phyloP scores from a whole-genome alignment of 2,888 invertebrate species.

The Ypsolopha sequella region DNA sequence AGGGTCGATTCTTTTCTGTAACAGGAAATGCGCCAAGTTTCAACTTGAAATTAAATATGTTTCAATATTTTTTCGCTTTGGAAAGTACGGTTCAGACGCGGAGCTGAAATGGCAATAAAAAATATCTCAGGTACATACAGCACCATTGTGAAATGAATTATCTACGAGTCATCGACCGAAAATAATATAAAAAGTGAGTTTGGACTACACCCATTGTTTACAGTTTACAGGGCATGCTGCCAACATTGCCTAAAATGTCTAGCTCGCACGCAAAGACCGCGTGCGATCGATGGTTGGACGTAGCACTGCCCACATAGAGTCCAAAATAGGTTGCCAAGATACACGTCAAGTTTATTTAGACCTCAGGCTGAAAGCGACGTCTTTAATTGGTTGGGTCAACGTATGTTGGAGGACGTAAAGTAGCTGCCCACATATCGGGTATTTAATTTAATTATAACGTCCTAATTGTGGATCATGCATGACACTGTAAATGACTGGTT shows the following conservation, averaged over 20 bases:
- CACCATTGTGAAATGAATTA: too few relatives aligned
- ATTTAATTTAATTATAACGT: constrained; percentile 24
- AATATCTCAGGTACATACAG: too few relatives aligned
- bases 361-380: background rate
- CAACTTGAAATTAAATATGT: too few relatives aligned
- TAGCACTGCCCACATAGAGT: constrained; percentile 34
- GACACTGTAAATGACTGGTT: background rate
- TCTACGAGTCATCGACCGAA: background rate
- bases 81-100: too few relatives aligned
- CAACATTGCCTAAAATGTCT: constrained; percentile 33
- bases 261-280: constrained; percentile 28
- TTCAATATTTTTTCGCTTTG: too few relatives aligned
- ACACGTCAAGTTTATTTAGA: constrained; percentile 7
- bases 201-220: constrained; percentile 22
- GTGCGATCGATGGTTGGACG: constrained; percentile 27
- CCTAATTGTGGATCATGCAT: constrained; percentile 10
- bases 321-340: constrained; percentile 32
- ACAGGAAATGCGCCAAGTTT: too few relatives aligned
- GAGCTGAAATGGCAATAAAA: too few relatives aligned
- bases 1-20: too few relatives aligned
- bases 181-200: constrained; percentile 2
- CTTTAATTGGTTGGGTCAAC: too few relatives aligned
- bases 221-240: constrained; percentile 18
- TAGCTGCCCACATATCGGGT: constrained; percentile 12
- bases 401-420: too few relatives aligned